A percentile compares a stretch with the other conserved stretches of the same genome.
These are phyloP conservation scores for Zaprionus gabonicus DNA, from an alignment of 1,140 invertebrate genomes.

Conservation along the genomic window DNA sequence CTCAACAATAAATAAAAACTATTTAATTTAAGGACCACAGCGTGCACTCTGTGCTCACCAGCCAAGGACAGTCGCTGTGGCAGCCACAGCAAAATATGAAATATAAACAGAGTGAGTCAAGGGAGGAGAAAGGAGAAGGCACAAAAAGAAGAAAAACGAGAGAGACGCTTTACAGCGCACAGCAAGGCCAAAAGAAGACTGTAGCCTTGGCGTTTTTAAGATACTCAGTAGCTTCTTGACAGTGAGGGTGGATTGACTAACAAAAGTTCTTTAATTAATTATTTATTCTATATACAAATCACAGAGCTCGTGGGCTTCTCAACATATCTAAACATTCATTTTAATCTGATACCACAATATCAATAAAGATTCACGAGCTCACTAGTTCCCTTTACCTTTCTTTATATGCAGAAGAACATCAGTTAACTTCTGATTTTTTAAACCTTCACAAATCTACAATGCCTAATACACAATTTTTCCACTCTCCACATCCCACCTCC, in stretches of 20 bases:
- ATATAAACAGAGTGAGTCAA: slow-evolving; percentile 39
- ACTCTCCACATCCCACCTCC: not conserved
- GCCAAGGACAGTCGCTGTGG: slow-evolving; percentile 25
- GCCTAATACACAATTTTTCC: too few relatives aligned
- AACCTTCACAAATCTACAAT: too few relatives aligned
- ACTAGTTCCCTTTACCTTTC: not conserved
- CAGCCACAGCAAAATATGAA: slow-evolving; percentile 55
- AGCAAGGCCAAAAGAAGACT: slow-evolving; percentile 4
- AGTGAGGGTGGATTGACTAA: not conserved
- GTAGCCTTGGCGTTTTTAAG: not conserved
- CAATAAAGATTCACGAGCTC: too few relatives aligned
- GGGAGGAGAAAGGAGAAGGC: slow-evolving; percentile 2
- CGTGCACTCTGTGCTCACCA: slow-evolving; percentile 7
- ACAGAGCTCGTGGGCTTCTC: too few relatives aligned
- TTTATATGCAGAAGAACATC: not conserved
- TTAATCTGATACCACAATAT: too few relatives aligned
- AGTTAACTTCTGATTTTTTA: too few relatives aligned
- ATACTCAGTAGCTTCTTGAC: not conserved
- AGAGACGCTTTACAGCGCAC: not conserved
- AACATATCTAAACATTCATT: too few relatives aligned
- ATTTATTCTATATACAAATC: too few relatives aligned
- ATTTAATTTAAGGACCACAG: slow-evolving; percentile 72
- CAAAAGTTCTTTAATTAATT: too few relatives aligned
- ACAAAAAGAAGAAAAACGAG: slow-evolving; percentile 8
- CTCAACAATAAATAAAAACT: slow-evolving; percentile 80